Evolutionary conservation across 2,797 vertebrate species (phyloP).

Genomic region (Ctenopoma multispine): DNA sequence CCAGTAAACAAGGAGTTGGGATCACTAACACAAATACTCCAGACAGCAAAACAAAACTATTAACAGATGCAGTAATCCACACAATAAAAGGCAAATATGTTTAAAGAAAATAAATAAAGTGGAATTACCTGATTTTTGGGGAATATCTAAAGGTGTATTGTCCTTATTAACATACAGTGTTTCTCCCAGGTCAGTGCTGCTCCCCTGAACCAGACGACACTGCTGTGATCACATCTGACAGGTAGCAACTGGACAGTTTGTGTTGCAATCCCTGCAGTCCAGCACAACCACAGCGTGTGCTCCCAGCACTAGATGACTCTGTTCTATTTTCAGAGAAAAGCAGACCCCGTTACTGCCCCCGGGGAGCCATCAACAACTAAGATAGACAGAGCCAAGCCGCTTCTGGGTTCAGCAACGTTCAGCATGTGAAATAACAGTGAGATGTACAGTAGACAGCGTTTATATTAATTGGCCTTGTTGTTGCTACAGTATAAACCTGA

Average conservation of each 20-base stretch:
- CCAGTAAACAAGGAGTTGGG: neutral
- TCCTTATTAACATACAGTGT: slow-evolving; percentile 19
- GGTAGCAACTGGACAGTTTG: slow-evolving; percentile 47
- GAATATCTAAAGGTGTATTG: slow-evolving; percentile 15
- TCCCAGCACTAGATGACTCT: slow-evolving; percentile 42
- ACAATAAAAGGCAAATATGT: neutral
- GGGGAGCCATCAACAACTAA: slow-evolving; percentile 17
- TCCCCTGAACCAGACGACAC: slow-evolving; percentile 21
- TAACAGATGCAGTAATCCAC: neutral
- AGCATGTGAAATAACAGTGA: neutral
- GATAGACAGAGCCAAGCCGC: slow-evolving; percentile 10
- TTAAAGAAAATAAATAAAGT: slow-evolving; percentile 7
- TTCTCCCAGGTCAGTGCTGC: slow-evolving; percentile 1
- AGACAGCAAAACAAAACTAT: neutral
- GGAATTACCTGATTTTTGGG: slow-evolving; percentile 38
- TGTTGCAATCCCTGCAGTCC: slow-evolving; percentile 75
- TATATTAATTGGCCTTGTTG: too few relatives aligned
- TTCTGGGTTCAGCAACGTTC: slow-evolving; percentile 33
- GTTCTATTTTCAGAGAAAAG: slow-evolving; percentile 82
- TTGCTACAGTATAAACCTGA: neutral
- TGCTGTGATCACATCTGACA: slow-evolving; percentile 50
- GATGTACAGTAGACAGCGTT: neutral
- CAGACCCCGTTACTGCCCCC: slow-evolving; percentile 36
- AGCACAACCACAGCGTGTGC: slow-evolving; percentile 53
- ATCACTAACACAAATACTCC: neutral